Evolutionary conservation across 2,797 vertebrate species (phyloP), one percentile per base, ranked within the genome.

Genomic region (Clarias laeviceps): DNA sequence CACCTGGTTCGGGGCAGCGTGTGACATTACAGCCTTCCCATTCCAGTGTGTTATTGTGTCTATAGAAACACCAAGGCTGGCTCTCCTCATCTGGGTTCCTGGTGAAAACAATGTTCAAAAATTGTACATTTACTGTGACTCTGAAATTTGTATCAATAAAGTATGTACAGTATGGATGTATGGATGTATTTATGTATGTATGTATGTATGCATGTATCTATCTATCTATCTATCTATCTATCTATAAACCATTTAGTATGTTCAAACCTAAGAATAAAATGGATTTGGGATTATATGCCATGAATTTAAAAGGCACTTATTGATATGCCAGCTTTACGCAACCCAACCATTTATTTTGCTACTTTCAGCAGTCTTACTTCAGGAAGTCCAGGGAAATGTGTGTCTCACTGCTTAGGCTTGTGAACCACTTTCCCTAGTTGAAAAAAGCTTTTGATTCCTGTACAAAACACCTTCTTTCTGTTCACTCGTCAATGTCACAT

Each of bases 81-180:
- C 45, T 82, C 7, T 95, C 94, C 54, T 90, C 92, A 84, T 94
- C 94, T 22, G 94, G 93, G 85, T 95, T 94, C 77, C 94, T 95
- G 64, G 27, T 80, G 1, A 7, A 83, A 62, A 8, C 24, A 56
- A 56, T 34, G 8, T 37, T 5, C 62, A 70, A 17, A n/a, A 14
- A 1, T 29, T 62, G 8, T 7, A 62, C 2, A 11, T 65, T 66
- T 80, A 54, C 4, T 32, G 7, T 57, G 18, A 54, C 4, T 32
- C 3, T 57, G 18, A 76, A 37, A 37, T 37, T 37, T 37, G 34
- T 37, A 37, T 37, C 34, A 37, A 37, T 37, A 37, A 37, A 3
- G 34, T 37, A 37, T 37, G 3, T 37, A 4, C 34, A 34, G 32
- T 34, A 34, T 34, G 32, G 1, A 37, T 37, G 34, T 37, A 37